These are phyloP conservation scores for Motacilla tschutschensis DNA, from an alignment of 2,113 vertebrate genomes.

Conservation along the genomic window DNA sequence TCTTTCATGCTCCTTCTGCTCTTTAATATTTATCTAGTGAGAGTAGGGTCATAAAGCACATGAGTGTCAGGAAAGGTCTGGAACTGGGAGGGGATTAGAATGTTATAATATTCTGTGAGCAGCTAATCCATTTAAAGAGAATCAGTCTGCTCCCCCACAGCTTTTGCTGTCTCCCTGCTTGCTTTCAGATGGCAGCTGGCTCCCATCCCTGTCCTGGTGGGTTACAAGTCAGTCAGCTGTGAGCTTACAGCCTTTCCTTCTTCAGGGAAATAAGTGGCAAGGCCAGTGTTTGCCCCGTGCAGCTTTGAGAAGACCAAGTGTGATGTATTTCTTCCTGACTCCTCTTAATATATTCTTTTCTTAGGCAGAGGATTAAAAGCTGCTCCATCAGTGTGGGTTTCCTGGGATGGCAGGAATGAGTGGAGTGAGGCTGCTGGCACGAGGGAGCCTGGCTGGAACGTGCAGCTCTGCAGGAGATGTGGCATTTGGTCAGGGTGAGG, in stretches of 20 bases:
- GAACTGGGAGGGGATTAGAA: background rate
- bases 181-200: slow-evolving; percentile 18
- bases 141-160: background rate
- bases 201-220: background rate
- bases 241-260: background rate
- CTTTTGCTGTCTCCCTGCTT: background rate
- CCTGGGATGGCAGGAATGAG: background rate
- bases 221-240: background rate
- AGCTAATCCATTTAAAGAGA: background rate
- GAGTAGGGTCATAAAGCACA: background rate
- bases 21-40: background rate
- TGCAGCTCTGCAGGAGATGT: background rate
- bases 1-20: background rate
- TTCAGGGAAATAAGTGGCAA: background rate
- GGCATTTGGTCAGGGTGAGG: background rate
- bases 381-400: background rate
- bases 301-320: background rate
- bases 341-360: background rate
- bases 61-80: background rate
- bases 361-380: background rate
- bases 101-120: background rate
- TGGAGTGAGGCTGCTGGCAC: background rate
- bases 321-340: background rate
- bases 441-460: background rate
- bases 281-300: background rate